These are phyloP conservation scores for Cheilosia grossa DNA, from an alignment of 2,888 invertebrate genomes.

Conservation along the genomic window DNA sequence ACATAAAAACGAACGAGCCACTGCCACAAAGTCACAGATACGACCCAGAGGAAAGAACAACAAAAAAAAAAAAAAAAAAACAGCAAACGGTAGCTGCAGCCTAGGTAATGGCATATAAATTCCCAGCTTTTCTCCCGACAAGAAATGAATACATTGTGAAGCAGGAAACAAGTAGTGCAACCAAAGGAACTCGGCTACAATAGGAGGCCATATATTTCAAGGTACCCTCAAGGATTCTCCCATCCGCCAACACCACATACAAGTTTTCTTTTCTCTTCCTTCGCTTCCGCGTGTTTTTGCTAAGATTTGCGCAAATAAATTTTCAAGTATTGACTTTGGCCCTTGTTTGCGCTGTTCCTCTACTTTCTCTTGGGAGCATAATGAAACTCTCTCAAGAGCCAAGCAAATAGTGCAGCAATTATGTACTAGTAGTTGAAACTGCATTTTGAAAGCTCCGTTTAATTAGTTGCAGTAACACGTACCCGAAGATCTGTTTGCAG, in stretches of 20 bases:
- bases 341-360: constrained; percentile 22
- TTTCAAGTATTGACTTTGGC: constrained; percentile 69
- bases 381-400: constrained; percentile 52
- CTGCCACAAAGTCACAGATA: constrained; percentile 31
- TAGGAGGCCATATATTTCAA: constrained; percentile 67
- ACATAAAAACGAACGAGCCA: constrained; percentile 50
- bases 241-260: constrained; percentile 14
- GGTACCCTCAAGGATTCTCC: constrained; percentile 57
- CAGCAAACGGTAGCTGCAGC: constrained; percentile 33
- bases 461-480: constrained; percentile 62
- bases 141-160: constrained; percentile 62
- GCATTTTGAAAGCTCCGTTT: constrained; percentile 58
- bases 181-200: constrained; percentile 59
- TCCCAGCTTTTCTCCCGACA: constrained; percentile 50
- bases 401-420: constrained; percentile 62
- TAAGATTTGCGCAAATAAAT: constrained; percentile 63
- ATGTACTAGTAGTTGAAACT: constrained; percentile 44
- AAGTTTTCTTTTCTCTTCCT: constrained; percentile 4
- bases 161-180: constrained; percentile 44
- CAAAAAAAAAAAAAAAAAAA: constrained; percentile 8
- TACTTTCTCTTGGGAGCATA: neutral
- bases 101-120: constrained; percentile 75
- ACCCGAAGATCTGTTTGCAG: constrained; percentile 21
- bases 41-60: constrained; percentile 7
- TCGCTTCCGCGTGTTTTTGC: constrained; percentile 6